Evolutionary conservation across 2,888 invertebrate genomes (phyloP), one percentile per base, ranked within the genome.

Genomic region (Nudaria mundana): DNA sequence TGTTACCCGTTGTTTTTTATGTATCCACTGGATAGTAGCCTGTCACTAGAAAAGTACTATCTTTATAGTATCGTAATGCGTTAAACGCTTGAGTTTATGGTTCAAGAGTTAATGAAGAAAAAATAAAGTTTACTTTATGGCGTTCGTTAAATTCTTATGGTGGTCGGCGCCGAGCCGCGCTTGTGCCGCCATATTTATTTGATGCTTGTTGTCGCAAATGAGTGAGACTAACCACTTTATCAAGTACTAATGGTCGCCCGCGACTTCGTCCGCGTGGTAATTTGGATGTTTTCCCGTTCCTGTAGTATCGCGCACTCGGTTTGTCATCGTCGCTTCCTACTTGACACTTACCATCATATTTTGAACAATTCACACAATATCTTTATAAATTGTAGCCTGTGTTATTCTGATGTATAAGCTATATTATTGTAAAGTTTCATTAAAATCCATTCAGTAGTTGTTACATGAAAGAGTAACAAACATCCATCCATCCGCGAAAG

Each of bases 1-100:
- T 60, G 60, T 42, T 53, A 46, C 40, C 12, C 3, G 2, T 29
- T 32, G 54, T 53, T 48, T 24, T 29, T 32, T 39, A 16, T 15
- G 13, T 40, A 30, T 22, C 14, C 34, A 22, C 30, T 26, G 34
- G 11, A 15, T 23, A 16, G 40, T 18, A 16, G 23, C 13, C 44
- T 51, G 55, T 48, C 58, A 54, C 22, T 40, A 26, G n/a, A 6
- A 11, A 22, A 31, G 15, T 32, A 20, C 25, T 4, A 22, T 36
- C 23, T 36, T 36, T 36, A 41, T 36, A 32, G 20, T 18, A 11
- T 26, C 7, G 15, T 11, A 18, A 31, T 11, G 18, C 20, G 12
- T 26, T 18, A 23, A 16, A 18, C 13, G 16, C 12, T 10, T 22
- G 15, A 22, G 28, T 22, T 14, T 32, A 22, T 28, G 8, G 28